These are phyloP conservation scores for Aplochiton taeniatus DNA, from an alignment of 2,797 vertebrate species.

Conservation along the genomic window DNA sequence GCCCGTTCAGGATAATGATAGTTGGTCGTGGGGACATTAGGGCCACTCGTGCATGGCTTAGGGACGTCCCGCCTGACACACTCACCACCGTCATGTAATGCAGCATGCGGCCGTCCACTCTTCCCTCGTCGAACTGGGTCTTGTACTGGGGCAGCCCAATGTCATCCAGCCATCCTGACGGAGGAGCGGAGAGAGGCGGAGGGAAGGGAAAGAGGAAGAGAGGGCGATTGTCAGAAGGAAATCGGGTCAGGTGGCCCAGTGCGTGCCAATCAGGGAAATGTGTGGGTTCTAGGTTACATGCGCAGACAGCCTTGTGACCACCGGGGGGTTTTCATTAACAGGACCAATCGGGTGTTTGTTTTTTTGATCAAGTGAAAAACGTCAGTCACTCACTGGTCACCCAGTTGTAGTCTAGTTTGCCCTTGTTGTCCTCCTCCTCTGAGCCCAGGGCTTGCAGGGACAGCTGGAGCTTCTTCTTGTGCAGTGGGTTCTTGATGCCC, in stretches of 20 bases:
- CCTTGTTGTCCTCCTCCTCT: slow-evolving; percentile 92
- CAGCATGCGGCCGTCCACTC: slow-evolving; percentile 94
- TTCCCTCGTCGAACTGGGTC: slow-evolving; percentile 96
- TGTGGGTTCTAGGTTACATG: background rate
- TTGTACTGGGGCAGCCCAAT: slow-evolving; percentile 98
- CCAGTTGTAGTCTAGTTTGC: slow-evolving; percentile 96
- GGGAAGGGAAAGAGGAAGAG: background rate
- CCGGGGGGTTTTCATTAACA: no score
- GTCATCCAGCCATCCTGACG: slow-evolving; percentile 94
- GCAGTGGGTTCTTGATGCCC: slow-evolving; percentile 91
- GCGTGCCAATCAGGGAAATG: background rate
- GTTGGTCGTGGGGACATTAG: slow-evolving; percentile 17
- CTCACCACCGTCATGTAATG: slow-evolving; percentile 98
- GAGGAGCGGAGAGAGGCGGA: slow-evolving; percentile 3
- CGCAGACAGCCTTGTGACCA: no score
- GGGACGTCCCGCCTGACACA: slow-evolving; percentile 10
- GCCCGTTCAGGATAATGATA: slow-evolving; percentile 26
- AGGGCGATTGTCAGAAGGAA: background rate
- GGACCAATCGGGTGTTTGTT: no score
- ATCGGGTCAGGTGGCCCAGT: background rate
- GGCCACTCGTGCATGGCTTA: slow-evolving; percentile 12
- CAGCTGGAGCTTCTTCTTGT: slow-evolving; percentile 96
- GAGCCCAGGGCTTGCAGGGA: slow-evolving; percentile 94
- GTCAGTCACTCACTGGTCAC: slow-evolving; percentile 87
- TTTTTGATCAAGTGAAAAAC: no score